Conservation (phyloP, 1,140 invertebrate genomes). For the Drosophila saltans region DNA sequence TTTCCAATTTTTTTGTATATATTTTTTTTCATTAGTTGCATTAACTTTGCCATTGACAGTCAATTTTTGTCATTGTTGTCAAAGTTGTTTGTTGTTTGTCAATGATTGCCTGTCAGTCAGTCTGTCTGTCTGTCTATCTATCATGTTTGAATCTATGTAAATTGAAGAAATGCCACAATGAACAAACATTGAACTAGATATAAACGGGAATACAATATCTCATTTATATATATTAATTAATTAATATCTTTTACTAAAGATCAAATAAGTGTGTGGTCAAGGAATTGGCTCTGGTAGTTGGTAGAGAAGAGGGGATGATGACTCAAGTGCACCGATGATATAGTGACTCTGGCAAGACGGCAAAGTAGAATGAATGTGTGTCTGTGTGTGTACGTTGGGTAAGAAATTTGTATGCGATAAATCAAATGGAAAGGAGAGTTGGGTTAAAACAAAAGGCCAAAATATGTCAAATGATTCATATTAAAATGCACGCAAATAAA, state of each 20-base stretch:
- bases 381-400: neutral
- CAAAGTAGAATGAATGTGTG: neutral
- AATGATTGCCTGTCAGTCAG: constrained; percentile 21
- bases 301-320: neutral
- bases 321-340: neutral
- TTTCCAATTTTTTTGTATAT: constrained; percentile 10
- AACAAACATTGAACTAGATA: too few relatives aligned
- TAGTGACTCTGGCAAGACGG: neutral
- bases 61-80: constrained; percentile 53
- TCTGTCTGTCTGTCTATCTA: neutral
- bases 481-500: constrained; percentile 73
- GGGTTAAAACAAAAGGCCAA: constrained; percentile 64
- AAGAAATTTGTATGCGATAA: constrained; percentile 55
- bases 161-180: too few relatives aligned
- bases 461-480: constrained; percentile 79
- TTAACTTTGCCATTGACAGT: constrained; percentile 75
- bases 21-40: constrained; percentile 74
- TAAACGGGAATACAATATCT: too few relatives aligned
- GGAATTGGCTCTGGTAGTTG: neutral
- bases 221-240: too few relatives aligned
- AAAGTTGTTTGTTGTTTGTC: constrained; percentile 43
- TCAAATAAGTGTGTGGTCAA: neutral
- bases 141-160: neutral
- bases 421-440: constrained; percentile 54
- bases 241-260: too few relatives aligned